Percentiles rank a stretch among this genome's conserved stretches.
Conservation (phyloP, 2,888 invertebrate genomes). For the Orchestes rusci region DNA sequence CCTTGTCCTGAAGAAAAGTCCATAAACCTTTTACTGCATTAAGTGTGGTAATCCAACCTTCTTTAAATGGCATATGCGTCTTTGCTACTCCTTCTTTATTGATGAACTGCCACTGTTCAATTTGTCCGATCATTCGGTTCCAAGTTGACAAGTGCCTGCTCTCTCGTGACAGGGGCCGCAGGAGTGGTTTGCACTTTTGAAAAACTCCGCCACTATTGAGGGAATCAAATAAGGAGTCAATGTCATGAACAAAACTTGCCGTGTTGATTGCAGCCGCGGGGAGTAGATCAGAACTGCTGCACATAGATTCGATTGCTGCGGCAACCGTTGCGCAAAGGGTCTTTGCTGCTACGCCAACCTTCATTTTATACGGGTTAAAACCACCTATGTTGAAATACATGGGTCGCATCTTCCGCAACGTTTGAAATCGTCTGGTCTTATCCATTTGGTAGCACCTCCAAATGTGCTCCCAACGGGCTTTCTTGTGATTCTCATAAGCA, state of each 20-base stretch:
- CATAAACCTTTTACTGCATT: too few species aligned
- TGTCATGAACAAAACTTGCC: background rate
- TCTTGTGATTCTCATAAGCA: background rate
- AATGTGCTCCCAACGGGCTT: background rate
- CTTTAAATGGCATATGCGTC: too few species aligned
- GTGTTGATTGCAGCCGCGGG: background rate
- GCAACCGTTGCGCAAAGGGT: background rate
- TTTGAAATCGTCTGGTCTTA: background rate
- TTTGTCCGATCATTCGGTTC: too few species aligned
- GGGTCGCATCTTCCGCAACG: background rate
- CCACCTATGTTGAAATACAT: background rate
- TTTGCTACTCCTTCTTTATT: too few species aligned
- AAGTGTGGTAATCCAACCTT: too few species aligned
- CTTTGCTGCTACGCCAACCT: background rate
- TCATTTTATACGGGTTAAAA: background rate
- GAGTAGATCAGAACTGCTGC: background rate
- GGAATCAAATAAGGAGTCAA: background rate
- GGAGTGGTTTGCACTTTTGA: too few species aligned
- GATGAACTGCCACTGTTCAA: too few species aligned
- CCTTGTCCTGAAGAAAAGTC: too few species aligned
- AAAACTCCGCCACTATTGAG: too few species aligned
- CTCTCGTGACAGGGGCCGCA: too few species aligned
- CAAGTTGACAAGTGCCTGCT: too few species aligned
- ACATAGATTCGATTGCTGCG: background rate
- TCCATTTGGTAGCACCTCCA: background rate